Percentiles rank a stretch among this genome's conserved stretches.
These are phyloP conservation scores for Macrotrachela quadricornifera DNA, from an alignment of 1,140 invertebrate species.

Conservation along the genomic window DNA sequence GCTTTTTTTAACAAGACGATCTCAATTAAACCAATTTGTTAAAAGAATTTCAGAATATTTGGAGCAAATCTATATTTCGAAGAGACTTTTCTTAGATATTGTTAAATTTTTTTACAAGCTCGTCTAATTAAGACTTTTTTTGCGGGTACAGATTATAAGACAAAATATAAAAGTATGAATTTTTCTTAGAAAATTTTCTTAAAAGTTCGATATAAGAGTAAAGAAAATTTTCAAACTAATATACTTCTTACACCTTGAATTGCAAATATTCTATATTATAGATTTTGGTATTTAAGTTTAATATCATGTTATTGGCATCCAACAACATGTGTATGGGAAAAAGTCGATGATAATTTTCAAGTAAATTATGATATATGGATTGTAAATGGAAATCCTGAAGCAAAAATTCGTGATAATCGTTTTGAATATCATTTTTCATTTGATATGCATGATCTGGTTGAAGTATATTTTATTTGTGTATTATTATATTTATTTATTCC, in stretches of 20 bases:
- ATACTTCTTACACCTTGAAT: too few species aligned
- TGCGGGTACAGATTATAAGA: too few species aligned
- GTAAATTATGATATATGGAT: constrained; percentile 75
- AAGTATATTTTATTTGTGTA: constrained; percentile 71
- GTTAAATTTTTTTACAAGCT: too few species aligned
- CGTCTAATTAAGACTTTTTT: too few species aligned
- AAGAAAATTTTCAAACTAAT: background rate
- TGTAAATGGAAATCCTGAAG: constrained; percentile 73
- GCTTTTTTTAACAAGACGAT: too few species aligned
- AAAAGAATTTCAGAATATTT: too few species aligned
- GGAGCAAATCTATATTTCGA: too few species aligned
- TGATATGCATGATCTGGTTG: constrained; percentile 62
- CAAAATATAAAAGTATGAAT: too few species aligned
- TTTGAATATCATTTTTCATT: constrained; percentile 87
- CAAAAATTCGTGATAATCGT: constrained; percentile 38
- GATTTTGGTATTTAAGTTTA: constrained; percentile 84
- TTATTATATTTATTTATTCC: constrained; percentile 43
- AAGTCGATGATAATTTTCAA: constrained; percentile 40
- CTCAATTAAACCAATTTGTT: too few species aligned
- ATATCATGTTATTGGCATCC: constrained; percentile 60
- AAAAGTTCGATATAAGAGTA: background rate
- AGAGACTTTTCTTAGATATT: too few species aligned
- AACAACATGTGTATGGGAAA: constrained; percentile 36
- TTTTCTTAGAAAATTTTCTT: too few species aligned
- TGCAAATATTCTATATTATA: constrained; percentile 31